Evolutionary conservation across 2,888 invertebrate genomes (phyloP).

Genomic region (Euplagia quadripunctaria): DNA sequence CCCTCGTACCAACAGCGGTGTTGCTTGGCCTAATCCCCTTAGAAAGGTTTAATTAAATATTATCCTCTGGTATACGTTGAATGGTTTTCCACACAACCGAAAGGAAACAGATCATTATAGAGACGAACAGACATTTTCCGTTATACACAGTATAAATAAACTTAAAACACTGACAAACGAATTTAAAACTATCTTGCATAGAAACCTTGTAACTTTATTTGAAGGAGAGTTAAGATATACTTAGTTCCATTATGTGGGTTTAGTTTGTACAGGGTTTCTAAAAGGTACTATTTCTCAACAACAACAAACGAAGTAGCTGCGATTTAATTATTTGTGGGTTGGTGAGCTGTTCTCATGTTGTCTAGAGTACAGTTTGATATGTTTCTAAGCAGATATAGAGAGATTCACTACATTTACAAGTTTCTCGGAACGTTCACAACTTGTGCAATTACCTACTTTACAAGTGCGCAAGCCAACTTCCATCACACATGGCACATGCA

Average conservation of each 20-base stretch:
- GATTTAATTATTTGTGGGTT: slow-evolving; percentile 31
- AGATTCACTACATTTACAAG: slow-evolving; percentile 34
- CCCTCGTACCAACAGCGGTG: too few species aligned
- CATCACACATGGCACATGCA: slow-evolving; percentile 23
- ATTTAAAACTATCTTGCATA: neutral
- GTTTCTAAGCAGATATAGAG: slow-evolving; percentile 38
- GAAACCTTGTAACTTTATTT: slow-evolving; percentile 5
- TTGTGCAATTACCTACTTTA: slow-evolving; percentile 53
- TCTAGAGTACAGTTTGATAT: slow-evolving; percentile 37
- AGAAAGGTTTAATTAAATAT: too few species aligned
- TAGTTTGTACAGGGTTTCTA: slow-evolving; percentile 9
- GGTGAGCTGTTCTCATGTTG: slow-evolving; percentile 28
- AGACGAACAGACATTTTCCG: neutral
- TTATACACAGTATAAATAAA: neutral
- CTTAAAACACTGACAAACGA: neutral
- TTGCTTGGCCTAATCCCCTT: too few species aligned
- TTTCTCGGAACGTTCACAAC: slow-evolving; percentile 39
- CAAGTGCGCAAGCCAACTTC: slow-evolving; percentile 35
- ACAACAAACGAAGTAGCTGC: slow-evolving; percentile 23
- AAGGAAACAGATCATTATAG: neutral
- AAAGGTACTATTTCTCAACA: slow-evolving; percentile 25
- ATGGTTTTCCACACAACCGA: neutral
- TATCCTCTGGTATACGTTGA: too few species aligned
- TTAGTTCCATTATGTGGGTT: neutral
- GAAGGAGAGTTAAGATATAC: neutral